Conservation (phyloP, 1,140 invertebrate genomes). For the Leptestheria dahalacensis region DNA sequence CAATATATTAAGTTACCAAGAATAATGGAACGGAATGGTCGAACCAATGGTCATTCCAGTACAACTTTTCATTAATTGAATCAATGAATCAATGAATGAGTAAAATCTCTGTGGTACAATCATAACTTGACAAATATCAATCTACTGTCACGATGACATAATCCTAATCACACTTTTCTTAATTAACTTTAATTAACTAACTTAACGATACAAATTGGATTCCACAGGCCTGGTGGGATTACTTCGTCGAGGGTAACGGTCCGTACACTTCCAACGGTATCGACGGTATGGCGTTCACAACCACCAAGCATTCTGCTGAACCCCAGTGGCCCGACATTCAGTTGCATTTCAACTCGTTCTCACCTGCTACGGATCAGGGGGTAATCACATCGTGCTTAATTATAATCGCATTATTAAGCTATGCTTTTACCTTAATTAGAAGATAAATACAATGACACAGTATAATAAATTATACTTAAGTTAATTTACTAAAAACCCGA, state of each 20-base stretch:
- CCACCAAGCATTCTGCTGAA: slow-evolving; percentile 13
- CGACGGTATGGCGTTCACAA: slow-evolving; percentile 10
- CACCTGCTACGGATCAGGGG: slow-evolving; percentile 60
- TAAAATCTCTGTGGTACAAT: too few species aligned
- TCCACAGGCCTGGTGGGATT: background rate
- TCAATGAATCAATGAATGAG: too few species aligned
- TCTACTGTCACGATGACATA: slow-evolving; percentile 62
- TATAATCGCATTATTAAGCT: background rate
- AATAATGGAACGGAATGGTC: slow-evolving; percentile 42
- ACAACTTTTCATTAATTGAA: too few species aligned
- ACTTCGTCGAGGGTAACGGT: background rate
- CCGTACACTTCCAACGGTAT: slow-evolving; percentile 12
- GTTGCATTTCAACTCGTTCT: slow-evolving; percentile 68
- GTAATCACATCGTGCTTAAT: background rate
- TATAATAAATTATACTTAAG: too few species aligned
- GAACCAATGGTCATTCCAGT: too few species aligned
- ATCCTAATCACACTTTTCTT: slow-evolving; percentile 61
- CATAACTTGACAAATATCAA: slow-evolving; percentile 79
- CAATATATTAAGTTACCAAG: too few species aligned
- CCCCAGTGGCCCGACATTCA: slow-evolving; percentile 65
- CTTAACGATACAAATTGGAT: too few species aligned
- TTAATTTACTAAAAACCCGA: background rate
- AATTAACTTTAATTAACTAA: too few species aligned
- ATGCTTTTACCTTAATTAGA: background rate
- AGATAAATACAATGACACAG: too few species aligned